These are phyloP conservation scores for Stenotaenia linearis DNA, from an alignment of 2,888 invertebrate species.

Conservation along the genomic window DNA sequence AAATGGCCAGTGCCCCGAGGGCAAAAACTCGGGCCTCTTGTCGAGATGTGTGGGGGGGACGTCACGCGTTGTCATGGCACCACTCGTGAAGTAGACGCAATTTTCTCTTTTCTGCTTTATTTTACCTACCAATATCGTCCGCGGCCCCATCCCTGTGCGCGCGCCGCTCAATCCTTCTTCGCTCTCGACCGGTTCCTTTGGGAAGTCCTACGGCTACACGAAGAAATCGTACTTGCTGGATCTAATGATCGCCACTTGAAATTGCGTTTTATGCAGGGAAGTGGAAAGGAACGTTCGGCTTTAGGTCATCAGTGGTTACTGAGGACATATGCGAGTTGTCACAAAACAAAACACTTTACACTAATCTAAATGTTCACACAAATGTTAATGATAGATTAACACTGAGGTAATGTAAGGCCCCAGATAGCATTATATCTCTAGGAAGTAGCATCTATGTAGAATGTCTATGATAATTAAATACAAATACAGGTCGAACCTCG, in stretches of 20 bases:
- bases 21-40: neutral
- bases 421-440: too few species aligned
- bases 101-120: neutral
- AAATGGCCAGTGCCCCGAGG: slow-evolving; percentile 9
- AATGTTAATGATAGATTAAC: too few species aligned
- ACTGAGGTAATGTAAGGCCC: too few species aligned
- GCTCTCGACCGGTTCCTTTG: neutral
- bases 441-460: too few species aligned
- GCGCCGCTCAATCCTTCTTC: neutral
- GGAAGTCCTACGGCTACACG: neutral
- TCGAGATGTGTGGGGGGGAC: neutral
- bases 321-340: too few species aligned
- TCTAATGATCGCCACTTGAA: neutral
- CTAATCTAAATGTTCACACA: too few species aligned
- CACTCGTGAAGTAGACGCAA: neutral
- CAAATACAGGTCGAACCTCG: too few species aligned
- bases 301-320: too few species aligned
- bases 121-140: neutral
- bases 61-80: neutral
- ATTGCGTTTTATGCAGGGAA: too few species aligned
- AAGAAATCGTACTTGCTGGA: neutral
- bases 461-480: too few species aligned
- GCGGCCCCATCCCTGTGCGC: neutral
- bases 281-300: too few species aligned
- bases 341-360: too few species aligned